Base-by-base conservation (phyloP, 1,140 invertebrate species). In the Polyergus mexicanus region DNA sequence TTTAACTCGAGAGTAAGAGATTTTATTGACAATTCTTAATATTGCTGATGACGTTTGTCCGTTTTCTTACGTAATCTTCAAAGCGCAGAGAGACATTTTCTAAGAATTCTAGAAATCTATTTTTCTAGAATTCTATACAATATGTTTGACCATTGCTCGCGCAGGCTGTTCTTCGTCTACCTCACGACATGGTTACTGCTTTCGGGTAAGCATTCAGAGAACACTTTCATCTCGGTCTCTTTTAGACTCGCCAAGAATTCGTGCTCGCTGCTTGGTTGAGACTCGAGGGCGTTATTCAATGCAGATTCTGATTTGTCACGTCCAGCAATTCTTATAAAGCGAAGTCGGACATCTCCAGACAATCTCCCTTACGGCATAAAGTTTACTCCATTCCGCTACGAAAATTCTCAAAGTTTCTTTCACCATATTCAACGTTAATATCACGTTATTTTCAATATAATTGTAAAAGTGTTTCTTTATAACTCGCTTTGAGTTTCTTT, bases 201-300 rank as follows among this genome's bases (percentile, higher is more conserved):
- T 65, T 65, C 32, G 47, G 47, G 44, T 32, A 77, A 77, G 81
- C 72, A 77, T 84, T 77, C 72, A 28, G 22, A n/a, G 81, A 66
- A 65, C 60, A 84, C 81, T 84, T 84, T 84, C 44, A 84, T 84
- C 81, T 65, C 25, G 38, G 71, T 51, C 44, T 54, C 81, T 54
- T 77, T 77, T 65, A 44, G 58, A 72, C 25, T 16, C 10, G 35
- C 28, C 35, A 63, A 77, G 58, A 77, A 84, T 84, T 76, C 19
- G 72, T 65, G 28, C 35, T 77, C 60, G 22, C 44, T 63, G 47
- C 56, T 77, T 77, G 41, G 41, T 19, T 41, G 44, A 8, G n/a
- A 51, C 41, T 74, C 76, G 51, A 63, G 41, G 65, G 25, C 58
- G 47, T 72, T 38, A 56, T 77, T 84, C 74, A 84, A 84, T 84